Evolutionary conservation across 2,113 vertebrate species (phyloP).

Genomic region (Gymnarchus niloticus): DNA sequence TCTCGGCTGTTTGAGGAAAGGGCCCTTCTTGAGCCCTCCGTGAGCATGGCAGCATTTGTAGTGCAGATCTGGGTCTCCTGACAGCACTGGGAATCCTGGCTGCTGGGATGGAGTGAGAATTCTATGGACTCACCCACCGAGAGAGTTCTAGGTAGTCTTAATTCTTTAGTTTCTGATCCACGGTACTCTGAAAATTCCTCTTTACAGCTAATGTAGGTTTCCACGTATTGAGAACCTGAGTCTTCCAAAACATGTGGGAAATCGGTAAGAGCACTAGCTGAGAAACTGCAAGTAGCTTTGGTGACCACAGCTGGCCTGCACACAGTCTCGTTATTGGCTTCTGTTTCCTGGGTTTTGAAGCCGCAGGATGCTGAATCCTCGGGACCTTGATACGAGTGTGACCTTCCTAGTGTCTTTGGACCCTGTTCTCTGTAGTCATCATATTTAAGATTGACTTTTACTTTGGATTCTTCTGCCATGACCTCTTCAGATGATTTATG

Average conservation of each 20-base stretch:
- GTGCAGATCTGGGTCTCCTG: not conserved
- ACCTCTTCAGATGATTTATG: not conserved
- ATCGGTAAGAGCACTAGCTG: not conserved
- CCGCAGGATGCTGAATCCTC: not conserved
- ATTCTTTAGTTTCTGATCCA: constrained; percentile 47
- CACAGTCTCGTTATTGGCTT: not conserved
- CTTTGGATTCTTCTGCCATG: not conserved
- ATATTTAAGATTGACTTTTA: not conserved
- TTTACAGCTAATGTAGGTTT: constrained; percentile 51
- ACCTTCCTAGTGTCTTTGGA: not conserved
- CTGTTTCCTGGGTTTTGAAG: not conserved
- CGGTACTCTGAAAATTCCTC: constrained; percentile 50
- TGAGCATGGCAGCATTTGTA: not conserved
- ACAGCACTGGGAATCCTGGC: not conserved
- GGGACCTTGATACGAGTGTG: not conserved
- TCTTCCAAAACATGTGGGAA: constrained; percentile 34
- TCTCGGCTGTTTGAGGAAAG: constrained; percentile 55
- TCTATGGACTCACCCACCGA: not conserved
- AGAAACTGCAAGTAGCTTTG: not conserved
- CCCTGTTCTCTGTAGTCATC: not conserved
- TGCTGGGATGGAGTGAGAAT: not conserved
- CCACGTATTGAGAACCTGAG: constrained; percentile 49
- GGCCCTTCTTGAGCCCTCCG: constrained; percentile 10
- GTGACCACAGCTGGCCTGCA: not conserved
- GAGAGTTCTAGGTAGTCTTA: not conserved